Base-by-base conservation (phyloP, 2,888 invertebrate genomes). In the Tachystola acroxantha region DNA sequence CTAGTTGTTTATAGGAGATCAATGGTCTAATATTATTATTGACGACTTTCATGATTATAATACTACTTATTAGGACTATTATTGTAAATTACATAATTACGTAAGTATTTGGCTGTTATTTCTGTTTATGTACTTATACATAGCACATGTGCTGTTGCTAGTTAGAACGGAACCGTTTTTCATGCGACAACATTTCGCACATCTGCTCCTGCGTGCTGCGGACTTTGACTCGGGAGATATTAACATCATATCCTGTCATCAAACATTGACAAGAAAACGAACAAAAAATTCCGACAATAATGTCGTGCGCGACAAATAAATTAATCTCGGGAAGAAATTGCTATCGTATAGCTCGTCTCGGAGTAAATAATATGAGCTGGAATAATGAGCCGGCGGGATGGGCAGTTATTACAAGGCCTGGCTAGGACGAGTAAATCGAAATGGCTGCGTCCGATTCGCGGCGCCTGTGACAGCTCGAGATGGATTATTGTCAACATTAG, bases 401-500 rank as follows among this genome's bases (percentile, higher is more conserved):
- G 58, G 49, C 61, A 56, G 63, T 72, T 64, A 74, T 73, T 73
- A 73, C 70, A 48, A 50, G 53, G 53, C 47, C 60, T 64, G 66
- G 53, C 47, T 59, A 63, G 66, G 64, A 61, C 57, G 62, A 70
- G 68, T 74, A 78, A 84, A 85, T 85, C 79, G 79, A 84, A 85
- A 81, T 79, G 80, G 77, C 77, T 81, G 74, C 75, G 73, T 70
- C 70, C 77, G 71, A 84, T 80, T 76, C 79, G 70, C 79, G 79
- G 75, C 79, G 79, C 75, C 78, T 74, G 63, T 76, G 82, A 81
- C 82, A 80, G 71, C 60, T 57, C 64, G 75, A 82, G 84, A 84
- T 82, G 74, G 78, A 84, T 84, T 76, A 73, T 82, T 76, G 81
- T 80, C 81, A 82, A 81, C 81, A 82, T 78, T 81, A 81, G 74